Evolutionary conservation across 2,888 invertebrate species (phyloP), one percentile per base, ranked within the genome.

Genomic region (Apodemia mormo): DNA sequence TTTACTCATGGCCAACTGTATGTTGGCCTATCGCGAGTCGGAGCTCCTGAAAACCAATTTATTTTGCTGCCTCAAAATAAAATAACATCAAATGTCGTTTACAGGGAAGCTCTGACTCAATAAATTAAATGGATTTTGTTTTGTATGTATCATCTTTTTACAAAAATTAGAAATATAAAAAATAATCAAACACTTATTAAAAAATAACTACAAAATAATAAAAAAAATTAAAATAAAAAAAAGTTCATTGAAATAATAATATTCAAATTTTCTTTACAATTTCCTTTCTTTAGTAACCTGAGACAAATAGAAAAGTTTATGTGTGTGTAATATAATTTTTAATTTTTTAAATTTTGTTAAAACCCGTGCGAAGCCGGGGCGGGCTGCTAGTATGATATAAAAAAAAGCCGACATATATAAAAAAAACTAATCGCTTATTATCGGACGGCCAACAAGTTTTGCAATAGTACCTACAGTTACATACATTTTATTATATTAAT

Each of bases 11-110:
- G 40, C 3, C 65, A 65, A 40, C 29, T 56, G 22, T 22, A 22
- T 22, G 22, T 22, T 22, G 22, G 22, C 22, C 22, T 22, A 22
- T 22, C 22, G 22, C 22, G 22, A 22, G 22, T 22, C 22, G 22
- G 22, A 22, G 22, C 22, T 22, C 22, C 22, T 22, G 22, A 22
- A 22, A 22, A 22, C 22, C 22, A 22, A 22, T 22, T 22, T 22
- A 22, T 22, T 22, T 22, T 22, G 22, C 22, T 22, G 22, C 22
- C 22, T 22, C 22, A 22, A 22, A 22, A 22, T 22, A 22, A 22
- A 22, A 67, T 52, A 58, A 74, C 72, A 33, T 69, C 74, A 70
- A 73, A 70, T 69, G 61, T 76, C 7, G 73, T 71, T 61, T 72
- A 74, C 68, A 72, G 71, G 58, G 71, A 73, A 70, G 74, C 71